Conservation (phyloP, 2,888 invertebrate genomes). For the Belgica antarctica region DNA sequence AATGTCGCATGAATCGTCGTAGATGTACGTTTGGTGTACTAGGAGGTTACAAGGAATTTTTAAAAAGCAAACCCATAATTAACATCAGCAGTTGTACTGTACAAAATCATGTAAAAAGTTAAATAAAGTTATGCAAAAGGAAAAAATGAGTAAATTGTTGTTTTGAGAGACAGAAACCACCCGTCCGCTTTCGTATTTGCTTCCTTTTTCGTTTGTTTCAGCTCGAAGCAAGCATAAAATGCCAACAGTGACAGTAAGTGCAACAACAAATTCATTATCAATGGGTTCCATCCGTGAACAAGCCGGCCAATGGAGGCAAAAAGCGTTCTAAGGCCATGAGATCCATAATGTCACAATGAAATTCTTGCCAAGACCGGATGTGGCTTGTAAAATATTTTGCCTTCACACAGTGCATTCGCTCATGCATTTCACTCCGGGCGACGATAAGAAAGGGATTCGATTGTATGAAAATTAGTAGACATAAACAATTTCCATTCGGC, state of each 20-base stretch:
- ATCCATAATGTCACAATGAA: neutral
- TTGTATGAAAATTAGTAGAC: neutral
- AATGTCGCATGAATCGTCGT: constrained; percentile 63
- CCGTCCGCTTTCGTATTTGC: constrained; percentile 36
- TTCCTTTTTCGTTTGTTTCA: constrained; percentile 36
- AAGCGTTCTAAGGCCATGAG: neutral
- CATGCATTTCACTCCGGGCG: neutral
- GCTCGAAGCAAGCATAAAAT: constrained; percentile 10
- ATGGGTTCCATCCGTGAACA: neutral
- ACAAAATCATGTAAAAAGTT: neutral
- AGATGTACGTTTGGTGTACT: constrained; percentile 40
- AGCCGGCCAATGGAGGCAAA: neutral
- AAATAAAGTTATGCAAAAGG: neutral
- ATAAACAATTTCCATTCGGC: neutral
- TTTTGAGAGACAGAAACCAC: constrained; percentile 37
- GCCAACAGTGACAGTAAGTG: neutral
- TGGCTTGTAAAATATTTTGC: constrained; percentile 33
- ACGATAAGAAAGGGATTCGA: constrained; percentile 10
- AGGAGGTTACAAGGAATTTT: constrained; percentile 32
- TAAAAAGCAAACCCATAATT: constrained; percentile 31
- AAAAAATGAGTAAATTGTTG: neutral
- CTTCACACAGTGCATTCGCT: neutral
- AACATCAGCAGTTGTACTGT: neutral
- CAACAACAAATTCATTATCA: constrained; percentile 26
- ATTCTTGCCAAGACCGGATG: constrained; percentile 22